These are phyloP conservation scores for Mormyrops boulengeri DNA, from an alignment of 2,797 vertebrate genomes.

Conservation along the genomic window DNA sequence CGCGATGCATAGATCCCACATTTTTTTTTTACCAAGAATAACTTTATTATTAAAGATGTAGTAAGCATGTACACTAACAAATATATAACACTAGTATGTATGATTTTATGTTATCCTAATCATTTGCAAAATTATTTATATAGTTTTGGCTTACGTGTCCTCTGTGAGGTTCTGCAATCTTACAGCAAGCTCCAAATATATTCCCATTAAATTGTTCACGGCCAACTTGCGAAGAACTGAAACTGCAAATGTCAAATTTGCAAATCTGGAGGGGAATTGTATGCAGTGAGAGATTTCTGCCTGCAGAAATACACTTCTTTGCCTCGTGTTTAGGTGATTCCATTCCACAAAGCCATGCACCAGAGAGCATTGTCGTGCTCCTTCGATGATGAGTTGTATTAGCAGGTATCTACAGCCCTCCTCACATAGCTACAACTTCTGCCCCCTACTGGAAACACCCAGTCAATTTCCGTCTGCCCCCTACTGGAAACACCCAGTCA, in stretches of 20 bases:
- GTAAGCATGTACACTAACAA: neutral
- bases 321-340: neutral
- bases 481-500: neutral
- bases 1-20: neutral
- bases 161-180: neutral
- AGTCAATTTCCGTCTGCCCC: too few species aligned
- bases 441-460: neutral
- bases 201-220: neutral
- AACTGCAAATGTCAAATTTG: neutral
- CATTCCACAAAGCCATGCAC: neutral
- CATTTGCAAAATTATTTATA: neutral
- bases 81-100: neutral
- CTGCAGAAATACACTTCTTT: neutral
- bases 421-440: neutral
- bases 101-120: neutral
- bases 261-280: neutral
- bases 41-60: neutral
- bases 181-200: neutral
- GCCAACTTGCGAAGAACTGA: neutral
- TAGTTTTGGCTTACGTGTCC: neutral
- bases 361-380: neutral
- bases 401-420: neutral
- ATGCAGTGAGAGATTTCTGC: neutral
- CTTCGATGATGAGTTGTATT: neutral
- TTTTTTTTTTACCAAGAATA: neutral